These are phyloP conservation scores for Podarcis siculus DNA, from an alignment of 2,797 vertebrate genomes.

Conservation along the genomic window DNA sequence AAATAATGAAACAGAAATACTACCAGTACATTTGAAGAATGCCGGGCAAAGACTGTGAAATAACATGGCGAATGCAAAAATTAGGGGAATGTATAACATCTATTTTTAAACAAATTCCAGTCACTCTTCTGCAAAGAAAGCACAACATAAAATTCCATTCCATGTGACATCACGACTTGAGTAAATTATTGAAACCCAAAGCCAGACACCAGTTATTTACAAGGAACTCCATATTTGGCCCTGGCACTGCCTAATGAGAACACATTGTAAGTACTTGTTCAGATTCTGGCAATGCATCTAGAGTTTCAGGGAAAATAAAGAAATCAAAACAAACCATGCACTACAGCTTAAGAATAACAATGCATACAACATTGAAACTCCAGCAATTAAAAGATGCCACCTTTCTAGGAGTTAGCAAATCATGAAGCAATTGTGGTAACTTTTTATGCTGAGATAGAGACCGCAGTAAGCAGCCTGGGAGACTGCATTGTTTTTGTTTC, in stretches of 20 bases:
- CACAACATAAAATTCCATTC: conserved; percentile 53
- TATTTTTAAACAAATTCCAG: conserved; percentile 56
- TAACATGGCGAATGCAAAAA: conserved; percentile 54
- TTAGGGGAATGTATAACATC: conserved; percentile 48
- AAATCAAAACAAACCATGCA: conserved; percentile 68
- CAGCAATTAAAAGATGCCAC: conserved; percentile 47
- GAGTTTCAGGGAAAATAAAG: conserved; percentile 63
- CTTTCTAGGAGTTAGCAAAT: conserved; percentile 66
- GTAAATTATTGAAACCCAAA: conserved; percentile 73
- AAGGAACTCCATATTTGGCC: conserved; percentile 72
- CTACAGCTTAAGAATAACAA: conserved; percentile 66
- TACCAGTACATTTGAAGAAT: conserved; percentile 52
- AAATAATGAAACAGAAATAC: conserved; percentile 77
- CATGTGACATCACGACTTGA: conserved; percentile 79
- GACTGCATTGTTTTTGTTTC: conserved; percentile 68
- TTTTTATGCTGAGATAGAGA: conserved; percentile 64
- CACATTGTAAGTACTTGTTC: conserved; percentile 70
- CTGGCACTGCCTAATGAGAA: conserved; percentile 72
- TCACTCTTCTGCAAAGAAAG: conserved; percentile 49
- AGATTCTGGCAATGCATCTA: conserved; percentile 58
- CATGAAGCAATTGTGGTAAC: conserved; percentile 65
- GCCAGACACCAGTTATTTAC: conserved; percentile 68
- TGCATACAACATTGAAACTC: conserved; percentile 57
- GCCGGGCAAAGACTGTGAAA: conserved; percentile 60
- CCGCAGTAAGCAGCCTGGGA: conserved; percentile 62